phyloP scores from a whole-genome alignment of 2,888 invertebrate species.

The Drosophila stalkeri region DNA sequence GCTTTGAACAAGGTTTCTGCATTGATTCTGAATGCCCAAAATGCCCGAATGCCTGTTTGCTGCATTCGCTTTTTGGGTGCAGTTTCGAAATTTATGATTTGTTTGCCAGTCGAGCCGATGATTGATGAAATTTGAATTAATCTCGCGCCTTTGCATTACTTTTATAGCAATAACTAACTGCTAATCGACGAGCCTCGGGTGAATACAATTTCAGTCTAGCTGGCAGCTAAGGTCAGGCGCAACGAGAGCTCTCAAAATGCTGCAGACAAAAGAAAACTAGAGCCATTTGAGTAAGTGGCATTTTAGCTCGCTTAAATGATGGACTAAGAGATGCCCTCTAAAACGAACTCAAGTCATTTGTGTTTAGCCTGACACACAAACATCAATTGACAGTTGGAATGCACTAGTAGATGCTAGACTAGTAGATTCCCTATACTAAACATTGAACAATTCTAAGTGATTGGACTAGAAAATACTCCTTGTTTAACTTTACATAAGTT shows the following conservation, averaged over 20 bases:
- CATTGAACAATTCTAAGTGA: no score
- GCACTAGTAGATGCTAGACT: no score
- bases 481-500: no score
- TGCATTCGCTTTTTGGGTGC: constrained; percentile 59
- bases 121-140: constrained; percentile 52
- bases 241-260: constrained; percentile 28
- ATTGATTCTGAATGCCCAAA: constrained; percentile 24
- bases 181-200: constrained; percentile 41
- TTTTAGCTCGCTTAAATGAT: background rate
- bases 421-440: background rate
- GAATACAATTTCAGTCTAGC: constrained; percentile 16
- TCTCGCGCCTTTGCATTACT: constrained; percentile 25
- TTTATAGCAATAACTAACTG: constrained; percentile 11
- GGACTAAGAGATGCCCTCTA: background rate
- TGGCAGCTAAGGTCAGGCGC: constrained; percentile 55
- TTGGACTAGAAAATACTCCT: no score
- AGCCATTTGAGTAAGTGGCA: constrained; percentile 8
- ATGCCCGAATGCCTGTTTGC: constrained; percentile 11
- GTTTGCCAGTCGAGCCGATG: constrained; percentile 29
- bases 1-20: constrained; percentile 58
- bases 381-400: no score
- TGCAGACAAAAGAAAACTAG: constrained; percentile 43
- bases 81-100: constrained; percentile 28
- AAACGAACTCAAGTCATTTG: background rate
- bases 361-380: background rate